A percentile compares a stretch with the other conserved stretches of the same genome.
phyloP scores from a whole-genome alignment of 2,113 vertebrate genomes.

The Anas platyrhynchos region DNA sequence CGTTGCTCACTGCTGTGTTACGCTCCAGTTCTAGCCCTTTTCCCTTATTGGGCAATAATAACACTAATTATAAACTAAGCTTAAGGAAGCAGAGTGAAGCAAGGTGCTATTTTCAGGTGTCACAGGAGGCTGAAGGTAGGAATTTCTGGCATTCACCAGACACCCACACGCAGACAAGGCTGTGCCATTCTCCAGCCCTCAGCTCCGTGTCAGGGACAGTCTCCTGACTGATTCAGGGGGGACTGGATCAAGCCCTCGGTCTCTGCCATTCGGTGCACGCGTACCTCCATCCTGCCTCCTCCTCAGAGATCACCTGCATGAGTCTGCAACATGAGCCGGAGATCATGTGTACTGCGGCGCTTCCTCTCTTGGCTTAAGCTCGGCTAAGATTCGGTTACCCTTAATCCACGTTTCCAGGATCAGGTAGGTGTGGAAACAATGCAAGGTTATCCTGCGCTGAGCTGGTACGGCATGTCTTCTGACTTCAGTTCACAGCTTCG shows the following conservation, averaged over 20 bases:
- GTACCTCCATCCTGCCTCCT: background rate
- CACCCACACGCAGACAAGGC: background rate
- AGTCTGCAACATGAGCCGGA: background rate
- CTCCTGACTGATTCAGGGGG: rapidly evolving
- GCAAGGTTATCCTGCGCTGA: background rate
- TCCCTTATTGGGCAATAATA: background rate
- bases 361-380: background rate
- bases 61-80: background rate
- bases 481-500: background rate
- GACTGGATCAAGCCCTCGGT: background rate
- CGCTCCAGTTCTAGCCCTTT: background rate
- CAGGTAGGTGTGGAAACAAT: background rate
- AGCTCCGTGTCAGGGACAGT: background rate
- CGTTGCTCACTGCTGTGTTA: background rate
- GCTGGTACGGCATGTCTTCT: background rate
- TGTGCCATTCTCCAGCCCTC: background rate
- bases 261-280: background rate
- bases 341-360: background rate
- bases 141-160: background rate
- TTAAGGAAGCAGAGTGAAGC: background rate
- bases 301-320: background rate
- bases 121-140: background rate
- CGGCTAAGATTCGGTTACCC: background rate
- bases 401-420: background rate
- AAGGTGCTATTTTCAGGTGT: background rate